A percentile compares a stretch with the other conserved stretches of the same genome.
Evolutionary conservation across 2,797 vertebrate genomes (phyloP).

Genomic region (Adelosebastes latens): DNA sequence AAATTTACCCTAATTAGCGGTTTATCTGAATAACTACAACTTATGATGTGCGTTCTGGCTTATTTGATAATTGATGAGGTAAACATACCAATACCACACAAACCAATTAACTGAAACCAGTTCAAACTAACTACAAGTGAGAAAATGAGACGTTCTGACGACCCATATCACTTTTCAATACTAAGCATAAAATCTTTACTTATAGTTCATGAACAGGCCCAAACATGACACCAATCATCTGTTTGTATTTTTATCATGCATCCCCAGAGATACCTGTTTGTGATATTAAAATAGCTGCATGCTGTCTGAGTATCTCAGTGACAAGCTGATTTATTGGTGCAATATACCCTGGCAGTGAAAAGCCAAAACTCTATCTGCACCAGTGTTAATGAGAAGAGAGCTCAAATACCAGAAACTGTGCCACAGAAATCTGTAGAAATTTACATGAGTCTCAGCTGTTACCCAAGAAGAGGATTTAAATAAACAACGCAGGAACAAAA

Average conservation of each 20-base stretch:
- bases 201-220: conserved; percentile 1
- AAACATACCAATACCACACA: background rate
- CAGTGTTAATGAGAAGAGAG: conserved; percentile 30
- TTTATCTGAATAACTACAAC: background rate
- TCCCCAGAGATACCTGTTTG: conserved; percentile 50
- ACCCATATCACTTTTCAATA: conserved; percentile 3
- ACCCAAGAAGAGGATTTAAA: background rate
- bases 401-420: conserved; percentile 34
- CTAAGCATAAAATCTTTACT: background rate
- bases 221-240: conserved; percentile 20
- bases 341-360: conserved; percentile 45
- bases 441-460: background rate
- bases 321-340: conserved; percentile 58
- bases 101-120: background rate
- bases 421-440: conserved; percentile 39
- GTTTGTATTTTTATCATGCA: conserved; percentile 47
- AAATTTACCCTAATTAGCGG: background rate
- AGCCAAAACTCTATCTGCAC: conserved; percentile 34
- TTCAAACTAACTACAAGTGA: background rate
- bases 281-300: conserved; percentile 49
- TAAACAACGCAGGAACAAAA: background rate
- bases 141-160: background rate
- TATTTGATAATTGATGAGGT: background rate
- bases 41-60: background rate
- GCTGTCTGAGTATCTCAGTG: conserved; percentile 51